phyloP scores from a whole-genome alignment of 2,797 vertebrate species.

The Falco novaeseelandiae region DNA sequence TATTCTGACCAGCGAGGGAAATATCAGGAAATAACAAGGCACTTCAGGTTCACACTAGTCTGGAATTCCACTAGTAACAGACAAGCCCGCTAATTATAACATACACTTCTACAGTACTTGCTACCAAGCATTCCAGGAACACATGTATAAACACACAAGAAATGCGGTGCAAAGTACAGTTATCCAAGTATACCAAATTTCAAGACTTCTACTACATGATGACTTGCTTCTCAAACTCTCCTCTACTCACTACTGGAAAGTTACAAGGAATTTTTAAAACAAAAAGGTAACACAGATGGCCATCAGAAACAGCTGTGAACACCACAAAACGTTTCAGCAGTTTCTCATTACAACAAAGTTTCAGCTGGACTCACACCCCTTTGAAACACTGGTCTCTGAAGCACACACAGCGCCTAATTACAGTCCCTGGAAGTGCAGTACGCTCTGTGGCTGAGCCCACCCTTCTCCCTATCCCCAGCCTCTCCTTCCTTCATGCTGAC shows the following conservation, averaged over 20 bases:
- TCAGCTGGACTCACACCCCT: neutral
- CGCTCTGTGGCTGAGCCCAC: neutral
- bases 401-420: no score
- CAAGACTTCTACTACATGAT: neutral
- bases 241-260: neutral
- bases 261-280: neutral
- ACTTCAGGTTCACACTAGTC: neutral
- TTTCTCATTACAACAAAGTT: neutral
- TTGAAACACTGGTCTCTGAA: neutral
- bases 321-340: neutral
- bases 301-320: neutral
- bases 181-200: neutral
- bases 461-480: neutral
- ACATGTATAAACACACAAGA: neutral
- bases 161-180: fast-evolving
- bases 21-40: neutral
- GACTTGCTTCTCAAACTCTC: neutral
- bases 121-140: neutral
- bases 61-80: neutral
- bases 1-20: neutral
- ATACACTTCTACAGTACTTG: neutral
- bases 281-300: neutral
- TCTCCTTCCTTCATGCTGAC: neutral
- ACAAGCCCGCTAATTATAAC: neutral
- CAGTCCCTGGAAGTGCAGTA: fast-evolving